phyloP scores from a whole-genome alignment of 2,888 invertebrate genomes.

The Sericinus montela region DNA sequence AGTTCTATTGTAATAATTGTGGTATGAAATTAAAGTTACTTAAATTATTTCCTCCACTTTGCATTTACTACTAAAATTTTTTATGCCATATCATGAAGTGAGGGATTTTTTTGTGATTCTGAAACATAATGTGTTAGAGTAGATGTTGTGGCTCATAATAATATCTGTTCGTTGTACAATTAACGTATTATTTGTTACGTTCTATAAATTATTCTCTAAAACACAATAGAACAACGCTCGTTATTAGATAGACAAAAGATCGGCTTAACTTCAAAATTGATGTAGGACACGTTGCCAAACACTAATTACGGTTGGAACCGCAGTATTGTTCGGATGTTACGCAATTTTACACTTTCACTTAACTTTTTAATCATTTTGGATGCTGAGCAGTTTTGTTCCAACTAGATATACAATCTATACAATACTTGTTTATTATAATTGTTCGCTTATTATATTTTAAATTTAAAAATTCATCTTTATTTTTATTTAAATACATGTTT shows the following conservation, averaged over 20 bases:
- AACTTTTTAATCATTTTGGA: conserved; percentile 10
- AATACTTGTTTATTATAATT: too few species aligned
- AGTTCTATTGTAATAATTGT: too few species aligned
- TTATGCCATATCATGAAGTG: too few species aligned
- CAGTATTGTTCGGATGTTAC: conserved; percentile 15
- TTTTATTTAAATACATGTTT: too few species aligned
- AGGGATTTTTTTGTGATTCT: too few species aligned
- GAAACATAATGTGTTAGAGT: conserved; percentile 59
- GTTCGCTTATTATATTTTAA: too few species aligned
- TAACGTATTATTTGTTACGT: conserved; percentile 31
- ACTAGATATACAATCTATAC: too few species aligned
- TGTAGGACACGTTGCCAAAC: conserved; percentile 39
- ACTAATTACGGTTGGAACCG: conserved; percentile 19
- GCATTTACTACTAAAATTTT: too few species aligned
- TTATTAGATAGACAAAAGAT: conserved; percentile 22
- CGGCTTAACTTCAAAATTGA: conserved; percentile 36
- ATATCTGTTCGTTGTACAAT: conserved; percentile 54
- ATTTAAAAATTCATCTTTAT: too few species aligned
- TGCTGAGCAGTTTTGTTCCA: conserved; percentile 2
- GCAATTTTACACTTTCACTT: conserved; percentile 11
- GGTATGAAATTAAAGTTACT: too few species aligned
- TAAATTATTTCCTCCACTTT: too few species aligned
- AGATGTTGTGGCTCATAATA: conserved; percentile 65
- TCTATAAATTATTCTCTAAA: conserved; percentile 22
- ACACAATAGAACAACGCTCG: conserved; percentile 17